A percentile compares a stretch with the other conserved stretches of the same genome.
These are phyloP conservation scores for Pipistrellus nathusii DNA, from an alignment of 2,797 vertebrate species.

Conservation along the genomic window DNA sequence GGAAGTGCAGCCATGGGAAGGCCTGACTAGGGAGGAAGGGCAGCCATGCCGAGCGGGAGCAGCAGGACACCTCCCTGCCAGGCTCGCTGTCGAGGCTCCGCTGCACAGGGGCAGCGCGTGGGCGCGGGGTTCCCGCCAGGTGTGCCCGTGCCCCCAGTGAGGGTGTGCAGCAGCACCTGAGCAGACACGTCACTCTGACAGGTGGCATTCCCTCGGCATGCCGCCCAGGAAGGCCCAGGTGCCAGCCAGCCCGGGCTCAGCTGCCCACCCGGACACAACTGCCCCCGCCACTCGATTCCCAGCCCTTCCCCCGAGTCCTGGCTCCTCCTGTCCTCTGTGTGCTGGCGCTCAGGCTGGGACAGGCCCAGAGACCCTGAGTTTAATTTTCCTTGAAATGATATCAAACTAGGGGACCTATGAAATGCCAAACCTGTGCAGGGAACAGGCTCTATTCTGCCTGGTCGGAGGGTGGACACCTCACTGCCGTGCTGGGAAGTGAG, in stretches of 20 bases:
- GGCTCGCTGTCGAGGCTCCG: neutral
- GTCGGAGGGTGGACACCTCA: accelerated
- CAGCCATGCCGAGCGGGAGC: too few species aligned
- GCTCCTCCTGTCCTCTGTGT: too few species aligned
- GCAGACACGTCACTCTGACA: accelerated
- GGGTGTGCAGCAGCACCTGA: too few species aligned
- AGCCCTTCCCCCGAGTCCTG: too few species aligned
- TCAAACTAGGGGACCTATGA: neutral
- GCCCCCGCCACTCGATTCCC: neutral
- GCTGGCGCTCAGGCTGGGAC: accelerated
- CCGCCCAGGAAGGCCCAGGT: too few species aligned
- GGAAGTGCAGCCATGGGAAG: neutral
- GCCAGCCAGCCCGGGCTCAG: neutral
- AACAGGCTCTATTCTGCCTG: too few species aligned
- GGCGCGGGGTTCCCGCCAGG: neutral
- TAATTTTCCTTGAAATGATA: neutral
- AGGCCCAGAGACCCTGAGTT: neutral
- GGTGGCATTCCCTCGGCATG: accelerated
- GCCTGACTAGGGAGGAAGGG: neutral
- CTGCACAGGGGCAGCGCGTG: accelerated
- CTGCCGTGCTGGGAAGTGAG: too few species aligned
- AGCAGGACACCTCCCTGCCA: neutral
- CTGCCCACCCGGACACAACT: neutral
- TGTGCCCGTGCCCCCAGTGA: accelerated
- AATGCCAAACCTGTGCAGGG: neutral